Evolutionary conservation across 2,797 vertebrate genomes (phyloP).

Genomic region (Anguilla anguilla): DNA sequence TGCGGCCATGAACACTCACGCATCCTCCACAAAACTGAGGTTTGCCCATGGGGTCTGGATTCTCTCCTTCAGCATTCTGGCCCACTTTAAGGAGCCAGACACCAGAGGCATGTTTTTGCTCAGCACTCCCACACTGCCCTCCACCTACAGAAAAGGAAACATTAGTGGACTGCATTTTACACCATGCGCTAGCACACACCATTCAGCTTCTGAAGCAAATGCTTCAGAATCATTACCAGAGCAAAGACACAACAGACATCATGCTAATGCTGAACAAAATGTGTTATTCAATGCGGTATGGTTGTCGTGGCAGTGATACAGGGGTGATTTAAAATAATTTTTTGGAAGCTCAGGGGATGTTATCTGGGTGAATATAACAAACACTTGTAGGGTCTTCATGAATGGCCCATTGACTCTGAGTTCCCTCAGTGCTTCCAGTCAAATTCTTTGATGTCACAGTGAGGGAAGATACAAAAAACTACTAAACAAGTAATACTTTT

Average conservation of each 20-base stretch:
- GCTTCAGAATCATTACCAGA: neutral
- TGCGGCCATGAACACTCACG: constrained; percentile 63
- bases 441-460: neutral
- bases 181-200: neutral
- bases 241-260: neutral
- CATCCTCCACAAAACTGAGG: constrained; percentile 64
- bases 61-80: constrained; percentile 72
- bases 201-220: neutral
- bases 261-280: neutral
- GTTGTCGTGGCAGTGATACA: neutral
- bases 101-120: constrained; percentile 77
- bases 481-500: neutral
- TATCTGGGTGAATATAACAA: neutral
- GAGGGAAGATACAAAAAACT: neutral
- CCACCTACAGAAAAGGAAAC: constrained; percentile 54
- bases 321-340: neutral
- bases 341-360: neutral
- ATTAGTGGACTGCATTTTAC: neutral
- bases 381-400: neutral
- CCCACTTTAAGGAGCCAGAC: constrained; percentile 77
- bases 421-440: neutral
- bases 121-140: constrained; percentile 56
- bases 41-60: constrained; percentile 75
- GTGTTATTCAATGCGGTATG: neutral
- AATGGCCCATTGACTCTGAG: neutral